Conservation (phyloP, 2,888 invertebrate species). For the Acleris cristana region DNA sequence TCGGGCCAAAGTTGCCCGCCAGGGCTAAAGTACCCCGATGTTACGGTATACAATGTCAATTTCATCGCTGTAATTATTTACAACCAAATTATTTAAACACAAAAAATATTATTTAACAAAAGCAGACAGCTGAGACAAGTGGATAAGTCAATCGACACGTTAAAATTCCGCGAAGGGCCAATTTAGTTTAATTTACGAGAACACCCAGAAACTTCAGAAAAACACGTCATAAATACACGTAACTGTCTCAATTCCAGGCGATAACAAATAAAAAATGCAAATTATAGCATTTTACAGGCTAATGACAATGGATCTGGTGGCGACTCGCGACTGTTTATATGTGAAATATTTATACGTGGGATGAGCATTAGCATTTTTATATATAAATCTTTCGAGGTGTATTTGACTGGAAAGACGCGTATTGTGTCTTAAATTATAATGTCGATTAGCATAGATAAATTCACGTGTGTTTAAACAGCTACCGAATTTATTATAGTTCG, state of each 20-base stretch:
- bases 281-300: neutral
- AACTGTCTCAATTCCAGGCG: constrained; percentile 12
- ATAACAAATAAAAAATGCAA: constrained; percentile 15
- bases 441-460: too few species aligned
- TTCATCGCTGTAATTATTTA: neutral
- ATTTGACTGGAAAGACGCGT: too few species aligned
- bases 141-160: constrained; percentile 17
- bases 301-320: constrained; percentile 10
- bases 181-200: constrained; percentile 18
- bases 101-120: neutral
- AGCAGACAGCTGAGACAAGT: neutral
- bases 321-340: constrained; percentile 4
- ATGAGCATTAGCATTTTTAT: constrained; percentile 6
- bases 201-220: constrained; percentile 8
- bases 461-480: too few species aligned
- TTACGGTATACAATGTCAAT: too few species aligned
- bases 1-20: too few species aligned
- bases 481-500: too few species aligned
- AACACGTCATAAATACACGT: constrained; percentile 15
- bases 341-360: constrained; percentile 9
- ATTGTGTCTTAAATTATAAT: too few species aligned
- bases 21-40: too few species aligned
- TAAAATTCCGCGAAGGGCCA: constrained; percentile 1
- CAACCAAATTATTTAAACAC: neutral
- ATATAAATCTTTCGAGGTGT: neutral